Conservation (phyloP, 2,113 vertebrate species). For the Urocitellus parryii region DNA sequence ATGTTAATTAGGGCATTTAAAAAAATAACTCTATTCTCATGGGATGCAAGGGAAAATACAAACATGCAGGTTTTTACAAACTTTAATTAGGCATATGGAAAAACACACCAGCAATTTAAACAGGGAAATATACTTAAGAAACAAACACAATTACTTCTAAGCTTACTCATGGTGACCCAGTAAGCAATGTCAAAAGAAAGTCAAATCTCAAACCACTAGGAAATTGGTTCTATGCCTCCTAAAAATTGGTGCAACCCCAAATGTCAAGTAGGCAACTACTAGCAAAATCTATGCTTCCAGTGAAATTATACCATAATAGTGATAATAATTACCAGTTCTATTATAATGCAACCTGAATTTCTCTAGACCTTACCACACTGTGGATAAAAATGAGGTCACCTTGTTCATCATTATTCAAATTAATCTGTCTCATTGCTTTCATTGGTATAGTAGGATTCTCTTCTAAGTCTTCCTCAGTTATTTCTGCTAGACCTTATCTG, state of each 20-base stretch:
- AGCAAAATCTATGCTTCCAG: slow-evolving; percentile 58
- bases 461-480: background rate
- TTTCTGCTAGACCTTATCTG: background rate
- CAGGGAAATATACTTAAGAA: slow-evolving; percentile 66
- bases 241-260: slow-evolving; percentile 43
- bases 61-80: slow-evolving; percentile 69
- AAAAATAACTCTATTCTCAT: slow-evolving; percentile 44
- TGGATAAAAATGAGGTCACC: slow-evolving; percentile 49
- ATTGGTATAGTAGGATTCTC: background rate
- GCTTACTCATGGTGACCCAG: slow-evolving; percentile 60
- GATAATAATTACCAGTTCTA: slow-evolving; percentile 56
- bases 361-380: background rate
- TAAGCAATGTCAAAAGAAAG: slow-evolving; percentile 71
- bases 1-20: slow-evolving; percentile 58
- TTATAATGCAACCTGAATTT: slow-evolving; percentile 64
- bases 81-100: background rate
- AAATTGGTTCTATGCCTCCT: slow-evolving; percentile 52
- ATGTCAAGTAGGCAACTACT: slow-evolving; percentile 34
- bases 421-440: background rate
- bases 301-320: slow-evolving; percentile 58
- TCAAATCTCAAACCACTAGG: slow-evolving; percentile 57
- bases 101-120: slow-evolving; percentile 63
- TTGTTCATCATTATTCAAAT: slow-evolving; percentile 70
- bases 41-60: slow-evolving; percentile 39
- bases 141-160: slow-evolving; percentile 62